Conservation (phyloP, 2,797 vertebrate species). For the Sebastes oblongus region DNA sequence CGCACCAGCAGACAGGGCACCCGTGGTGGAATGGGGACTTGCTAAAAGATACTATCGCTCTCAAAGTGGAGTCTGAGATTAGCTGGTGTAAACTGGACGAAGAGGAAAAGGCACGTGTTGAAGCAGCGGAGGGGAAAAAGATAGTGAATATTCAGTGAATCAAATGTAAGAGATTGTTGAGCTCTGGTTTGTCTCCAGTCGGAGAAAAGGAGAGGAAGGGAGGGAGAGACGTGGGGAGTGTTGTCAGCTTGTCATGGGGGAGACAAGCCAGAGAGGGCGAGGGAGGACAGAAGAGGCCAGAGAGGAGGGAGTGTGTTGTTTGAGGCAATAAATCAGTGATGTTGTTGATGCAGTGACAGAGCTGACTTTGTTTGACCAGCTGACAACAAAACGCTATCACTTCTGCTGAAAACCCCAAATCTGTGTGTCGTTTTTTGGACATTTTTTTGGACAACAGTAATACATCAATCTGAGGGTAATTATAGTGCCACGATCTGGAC, state of each 20-base stretch:
- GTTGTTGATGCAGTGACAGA: slow-evolving; percentile 43
- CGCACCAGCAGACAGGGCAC: not conserved
- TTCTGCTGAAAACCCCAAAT: slow-evolving; percentile 19
- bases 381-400: slow-evolving; percentile 31
- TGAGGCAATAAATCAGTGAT: slow-evolving; percentile 54
- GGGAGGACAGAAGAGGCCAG: slow-evolving; percentile 16
- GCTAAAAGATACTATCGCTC: slow-evolving; percentile 55
- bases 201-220: not conserved
- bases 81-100: not conserved
- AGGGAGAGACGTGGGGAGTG: not conserved
- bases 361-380: slow-evolving; percentile 49
- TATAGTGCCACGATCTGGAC: not conserved
- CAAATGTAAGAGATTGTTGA: not conserved
- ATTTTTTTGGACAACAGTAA: not conserved
- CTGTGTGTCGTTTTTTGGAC: not conserved
- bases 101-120: slow-evolving; percentile 4
- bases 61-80: slow-evolving; percentile 21
- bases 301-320: slow-evolving; percentile 15
- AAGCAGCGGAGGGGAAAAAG: not conserved
- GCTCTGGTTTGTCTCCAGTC: slow-evolving; percentile 41
- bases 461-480: slow-evolving; percentile 6
- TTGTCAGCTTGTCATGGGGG: slow-evolving; percentile 13
- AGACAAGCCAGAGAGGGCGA: slow-evolving; percentile 29
- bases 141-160: slow-evolving; percentile 4
- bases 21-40: slow-evolving; percentile 17